These are phyloP conservation scores for Eristalinus aeneus DNA, from an alignment of 2,888 invertebrate species.

Conservation along the genomic window DNA sequence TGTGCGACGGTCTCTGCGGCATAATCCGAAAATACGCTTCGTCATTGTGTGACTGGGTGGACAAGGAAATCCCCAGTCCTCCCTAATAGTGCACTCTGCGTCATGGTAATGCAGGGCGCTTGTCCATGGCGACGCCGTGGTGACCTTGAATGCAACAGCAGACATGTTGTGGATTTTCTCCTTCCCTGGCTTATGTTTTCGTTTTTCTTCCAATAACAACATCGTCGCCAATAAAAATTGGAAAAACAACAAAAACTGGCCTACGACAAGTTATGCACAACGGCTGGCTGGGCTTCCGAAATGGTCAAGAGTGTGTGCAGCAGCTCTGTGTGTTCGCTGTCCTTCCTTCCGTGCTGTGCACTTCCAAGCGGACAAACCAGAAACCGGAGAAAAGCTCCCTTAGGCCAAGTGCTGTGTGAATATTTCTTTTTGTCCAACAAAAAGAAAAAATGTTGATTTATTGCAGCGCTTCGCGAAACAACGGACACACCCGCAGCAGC, in stretches of 20 bases:
- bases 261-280: constrained; percentile 4
- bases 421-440: neutral
- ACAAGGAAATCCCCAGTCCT: constrained; percentile 55
- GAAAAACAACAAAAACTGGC: constrained; percentile 35
- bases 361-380: neutral
- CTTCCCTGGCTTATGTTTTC: neutral
- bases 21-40: constrained; percentile 48
- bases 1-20: neutral
- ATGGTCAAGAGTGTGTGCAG: constrained; percentile 26
- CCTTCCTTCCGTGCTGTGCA: neutral
- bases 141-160: neutral
- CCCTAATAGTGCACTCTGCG: constrained; percentile 1
- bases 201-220: neutral
- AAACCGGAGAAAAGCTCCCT: neutral
- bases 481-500: neutral
- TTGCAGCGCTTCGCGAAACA: constrained; percentile 6
- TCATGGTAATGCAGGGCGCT: constrained; percentile 18
- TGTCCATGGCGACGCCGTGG: neutral
- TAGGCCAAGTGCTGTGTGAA: constrained; percentile 8
- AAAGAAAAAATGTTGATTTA: constrained; percentile 33
- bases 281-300: constrained; percentile 9
- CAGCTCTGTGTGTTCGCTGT: neutral
- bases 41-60: constrained; percentile 30
- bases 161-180: neutral
- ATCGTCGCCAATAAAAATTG: constrained; percentile 27